These are phyloP conservation scores for Eupithecia insigniata DNA, from an alignment of 2,888 invertebrate genomes.

Conservation along the genomic window DNA sequence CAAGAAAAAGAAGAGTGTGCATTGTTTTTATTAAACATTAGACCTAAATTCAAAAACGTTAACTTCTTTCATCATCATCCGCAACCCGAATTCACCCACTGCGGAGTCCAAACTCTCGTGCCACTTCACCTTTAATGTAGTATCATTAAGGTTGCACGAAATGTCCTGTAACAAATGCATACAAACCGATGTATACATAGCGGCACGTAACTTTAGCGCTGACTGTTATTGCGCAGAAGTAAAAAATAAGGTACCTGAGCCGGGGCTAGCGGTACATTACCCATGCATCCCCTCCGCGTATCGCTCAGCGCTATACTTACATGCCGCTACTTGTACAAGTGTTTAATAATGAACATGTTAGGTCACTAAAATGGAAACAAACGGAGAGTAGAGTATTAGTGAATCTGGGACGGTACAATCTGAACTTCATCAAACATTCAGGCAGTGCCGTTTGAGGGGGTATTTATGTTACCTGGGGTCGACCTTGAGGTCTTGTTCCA, in stretches of 20 bases:
- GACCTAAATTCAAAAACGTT: not conserved
- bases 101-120: too few species aligned
- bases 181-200: too few species aligned
- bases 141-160: not conserved
- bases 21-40: not conserved
- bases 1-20: not conserved
- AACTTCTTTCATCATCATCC: too few species aligned
- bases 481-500: constrained; percentile 20
- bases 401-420: constrained; percentile 29
- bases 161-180: not conserved
- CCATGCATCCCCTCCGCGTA: too few species aligned
- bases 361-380: not conserved
- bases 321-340: too few species aligned
- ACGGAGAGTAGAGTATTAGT: constrained; percentile 7
- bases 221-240: too few species aligned
- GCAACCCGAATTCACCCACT: too few species aligned
- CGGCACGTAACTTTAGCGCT: too few species aligned
- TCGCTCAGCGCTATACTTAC: too few species aligned
- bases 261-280: too few species aligned
- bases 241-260: too few species aligned
- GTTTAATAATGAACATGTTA: not conserved
- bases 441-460: constrained; percentile 21
- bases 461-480: constrained; percentile 25
- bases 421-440: constrained; percentile 44
- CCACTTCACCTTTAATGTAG: too few species aligned